Conservation (phyloP, 2,113 vertebrate genomes). For the Otolemur garnettii region DNA sequence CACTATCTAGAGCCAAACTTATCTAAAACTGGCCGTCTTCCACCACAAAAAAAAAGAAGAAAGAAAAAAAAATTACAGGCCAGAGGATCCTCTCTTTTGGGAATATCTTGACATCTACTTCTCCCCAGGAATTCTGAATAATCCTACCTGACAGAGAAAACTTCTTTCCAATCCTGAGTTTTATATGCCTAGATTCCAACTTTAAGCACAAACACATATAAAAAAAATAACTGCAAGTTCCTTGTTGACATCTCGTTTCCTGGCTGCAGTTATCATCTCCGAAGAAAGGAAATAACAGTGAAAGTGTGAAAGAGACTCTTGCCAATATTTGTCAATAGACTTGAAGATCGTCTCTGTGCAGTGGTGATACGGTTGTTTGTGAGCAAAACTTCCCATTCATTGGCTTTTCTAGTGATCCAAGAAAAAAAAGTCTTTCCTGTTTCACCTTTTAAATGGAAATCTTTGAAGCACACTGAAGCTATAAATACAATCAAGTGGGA, state of each 20-base stretch:
- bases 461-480: background rate
- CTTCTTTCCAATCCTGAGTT: background rate
- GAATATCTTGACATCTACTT: background rate
- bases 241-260: constrained; percentile 61
- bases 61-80: background rate
- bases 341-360: background rate
- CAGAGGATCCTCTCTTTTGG: background rate
- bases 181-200: constrained; percentile 46
- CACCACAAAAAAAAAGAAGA: background rate
- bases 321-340: background rate
- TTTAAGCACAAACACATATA: background rate
- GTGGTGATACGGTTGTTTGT: accelerated
- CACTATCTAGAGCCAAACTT: background rate
- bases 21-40: background rate
- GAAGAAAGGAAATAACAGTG: constrained; percentile 33
- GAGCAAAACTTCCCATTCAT: background rate
- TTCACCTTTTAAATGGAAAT: background rate
- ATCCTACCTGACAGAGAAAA: background rate
- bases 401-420: constrained; percentile 1
- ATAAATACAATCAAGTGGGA: background rate
- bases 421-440: background rate
- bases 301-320: background rate
- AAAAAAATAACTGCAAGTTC: constrained; percentile 44
- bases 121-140: background rate
- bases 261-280: background rate